Conservation (phyloP, 2,888 invertebrate species). For the Allophyes oxyacanthae region DNA sequence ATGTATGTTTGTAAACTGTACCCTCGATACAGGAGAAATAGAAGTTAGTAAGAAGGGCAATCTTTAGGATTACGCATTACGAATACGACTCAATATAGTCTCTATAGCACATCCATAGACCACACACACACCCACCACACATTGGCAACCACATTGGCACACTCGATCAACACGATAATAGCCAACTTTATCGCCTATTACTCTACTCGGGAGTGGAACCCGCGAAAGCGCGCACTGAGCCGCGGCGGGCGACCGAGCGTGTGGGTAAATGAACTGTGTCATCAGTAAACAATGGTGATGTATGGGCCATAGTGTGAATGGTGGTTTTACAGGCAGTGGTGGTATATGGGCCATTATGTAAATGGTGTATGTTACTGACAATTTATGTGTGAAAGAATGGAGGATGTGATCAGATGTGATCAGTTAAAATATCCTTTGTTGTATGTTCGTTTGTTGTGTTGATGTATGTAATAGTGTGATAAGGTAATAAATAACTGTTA, state of each 20-base stretch:
- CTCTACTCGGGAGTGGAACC: slow-evolving; percentile 53
- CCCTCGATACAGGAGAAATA: no score
- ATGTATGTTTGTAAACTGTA: no score
- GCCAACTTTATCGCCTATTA: slow-evolving; percentile 4
- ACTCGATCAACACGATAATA: no score
- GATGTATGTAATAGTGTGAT: no score
- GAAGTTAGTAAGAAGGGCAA: no score
- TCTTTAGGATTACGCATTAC: no score
- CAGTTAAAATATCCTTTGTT: neutral
- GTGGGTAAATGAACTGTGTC: slow-evolving; percentile 58
- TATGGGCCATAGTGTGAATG: slow-evolving; percentile 1
- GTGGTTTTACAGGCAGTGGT: neutral
- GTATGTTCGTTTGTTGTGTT: no score
- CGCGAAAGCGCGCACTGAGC: slow-evolving; percentile 58
- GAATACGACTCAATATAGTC: no score
- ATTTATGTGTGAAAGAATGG: neutral
- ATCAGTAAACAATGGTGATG: slow-evolving; percentile 17
- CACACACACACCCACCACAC: no score
- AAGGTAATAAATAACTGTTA: no score
- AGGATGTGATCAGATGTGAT: slow-evolving; percentile 12
- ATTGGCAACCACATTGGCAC: no score
- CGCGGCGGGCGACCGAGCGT: slow-evolving; percentile 53
- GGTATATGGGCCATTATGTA: slow-evolving; percentile 3
- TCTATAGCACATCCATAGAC: no score
- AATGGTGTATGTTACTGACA: neutral